Evolutionary conservation across 2,888 invertebrate genomes (phyloP).

Genomic region (Lasioglossum vierecki): DNA sequence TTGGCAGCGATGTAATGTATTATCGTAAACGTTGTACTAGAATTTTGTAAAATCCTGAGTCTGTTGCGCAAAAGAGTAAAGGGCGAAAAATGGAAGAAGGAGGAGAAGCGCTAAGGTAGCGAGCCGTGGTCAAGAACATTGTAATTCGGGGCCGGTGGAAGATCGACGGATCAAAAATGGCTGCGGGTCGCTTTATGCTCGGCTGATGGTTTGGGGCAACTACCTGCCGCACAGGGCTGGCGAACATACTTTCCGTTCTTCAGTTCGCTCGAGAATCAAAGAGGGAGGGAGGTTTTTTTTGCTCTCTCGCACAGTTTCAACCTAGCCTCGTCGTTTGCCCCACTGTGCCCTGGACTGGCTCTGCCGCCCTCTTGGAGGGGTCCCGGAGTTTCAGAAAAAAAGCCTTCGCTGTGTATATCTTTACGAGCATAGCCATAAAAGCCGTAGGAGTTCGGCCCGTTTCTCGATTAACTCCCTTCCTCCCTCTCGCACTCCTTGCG

Average conservation of each 20-base stretch:
- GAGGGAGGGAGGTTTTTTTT: neutral
- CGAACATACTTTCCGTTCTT: slow-evolving; percentile 27
- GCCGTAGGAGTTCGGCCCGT: slow-evolving; percentile 73
- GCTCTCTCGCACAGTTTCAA: slow-evolving; percentile 35
- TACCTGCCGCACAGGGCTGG: slow-evolving; percentile 44
- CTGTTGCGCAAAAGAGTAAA: neutral
- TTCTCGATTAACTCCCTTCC: slow-evolving; percentile 67
- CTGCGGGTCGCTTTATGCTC: slow-evolving; percentile 47
- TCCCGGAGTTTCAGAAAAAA: slow-evolving; percentile 68
- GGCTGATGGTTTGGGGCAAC: slow-evolving; percentile 47
- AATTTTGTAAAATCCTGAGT: too few species aligned
- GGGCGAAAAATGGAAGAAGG: slow-evolving; percentile 22
- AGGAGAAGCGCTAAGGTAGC: slow-evolving; percentile 9
- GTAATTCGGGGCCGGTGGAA: slow-evolving; percentile 18
- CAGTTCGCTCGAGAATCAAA: neutral
- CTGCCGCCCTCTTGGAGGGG: slow-evolving; percentile 51
- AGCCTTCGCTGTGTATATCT: slow-evolving; percentile 69
- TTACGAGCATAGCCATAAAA: slow-evolving; percentile 72
- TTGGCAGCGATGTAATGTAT: too few species aligned
- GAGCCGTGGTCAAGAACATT: neutral
- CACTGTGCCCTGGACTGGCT: slow-evolving; percentile 60
- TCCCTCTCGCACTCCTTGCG: neutral
- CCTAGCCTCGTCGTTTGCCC: slow-evolving; percentile 48
- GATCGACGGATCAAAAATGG: slow-evolving; percentile 56
- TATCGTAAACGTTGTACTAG: too few species aligned